These are phyloP conservation scores for Drosophila nigromelanica DNA, from an alignment of 1,140 invertebrate genomes.

Conservation along the genomic window DNA sequence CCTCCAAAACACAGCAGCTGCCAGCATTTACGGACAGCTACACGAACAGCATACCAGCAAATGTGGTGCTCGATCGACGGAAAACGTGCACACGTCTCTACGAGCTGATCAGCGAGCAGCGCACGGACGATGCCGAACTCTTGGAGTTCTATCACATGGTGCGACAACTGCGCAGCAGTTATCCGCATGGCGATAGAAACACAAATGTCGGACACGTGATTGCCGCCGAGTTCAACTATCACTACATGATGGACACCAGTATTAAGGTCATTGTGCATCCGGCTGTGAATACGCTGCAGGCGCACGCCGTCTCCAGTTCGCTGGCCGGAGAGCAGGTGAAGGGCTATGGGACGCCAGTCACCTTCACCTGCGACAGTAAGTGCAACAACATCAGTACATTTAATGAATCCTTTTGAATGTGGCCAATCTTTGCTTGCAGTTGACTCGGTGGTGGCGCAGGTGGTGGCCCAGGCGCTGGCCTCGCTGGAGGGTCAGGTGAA, in stretches of 20 bases:
- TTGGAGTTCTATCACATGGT: conserved; percentile 92
- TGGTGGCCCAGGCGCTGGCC: conserved; percentile 94
- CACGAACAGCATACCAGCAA: conserved; percentile 71
- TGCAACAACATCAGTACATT: not conserved
- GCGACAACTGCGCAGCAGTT: conserved; percentile 85
- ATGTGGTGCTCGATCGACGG: conserved; percentile 83
- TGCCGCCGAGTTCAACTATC: conserved; percentile 91
- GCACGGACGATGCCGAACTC: conserved; percentile 89
- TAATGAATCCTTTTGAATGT: not conserved
- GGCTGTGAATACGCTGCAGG: conserved; percentile 85
- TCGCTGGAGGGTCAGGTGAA: conserved; percentile 89
- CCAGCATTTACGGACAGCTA: conserved; percentile 72
- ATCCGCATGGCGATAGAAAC: conserved; percentile 87
- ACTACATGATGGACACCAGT: conserved; percentile 90
- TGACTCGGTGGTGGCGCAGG: conserved; percentile 92
- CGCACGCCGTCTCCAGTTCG: conserved; percentile 80
- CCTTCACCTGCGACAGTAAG: conserved; percentile 94
- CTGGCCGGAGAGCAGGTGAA: conserved; percentile 75
- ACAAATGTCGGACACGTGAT: conserved; percentile 93
- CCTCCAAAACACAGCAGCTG: conserved; percentile 19
- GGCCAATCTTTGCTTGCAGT: conserved; percentile 86
- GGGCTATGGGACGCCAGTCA: conserved; percentile 87
- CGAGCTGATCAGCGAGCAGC: conserved; percentile 89
- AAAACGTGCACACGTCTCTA: conserved; percentile 86
- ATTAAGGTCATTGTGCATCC: conserved; percentile 94